phyloP scores from a whole-genome alignment of 2,888 invertebrate species.

The Drymonia ruficornis region DNA sequence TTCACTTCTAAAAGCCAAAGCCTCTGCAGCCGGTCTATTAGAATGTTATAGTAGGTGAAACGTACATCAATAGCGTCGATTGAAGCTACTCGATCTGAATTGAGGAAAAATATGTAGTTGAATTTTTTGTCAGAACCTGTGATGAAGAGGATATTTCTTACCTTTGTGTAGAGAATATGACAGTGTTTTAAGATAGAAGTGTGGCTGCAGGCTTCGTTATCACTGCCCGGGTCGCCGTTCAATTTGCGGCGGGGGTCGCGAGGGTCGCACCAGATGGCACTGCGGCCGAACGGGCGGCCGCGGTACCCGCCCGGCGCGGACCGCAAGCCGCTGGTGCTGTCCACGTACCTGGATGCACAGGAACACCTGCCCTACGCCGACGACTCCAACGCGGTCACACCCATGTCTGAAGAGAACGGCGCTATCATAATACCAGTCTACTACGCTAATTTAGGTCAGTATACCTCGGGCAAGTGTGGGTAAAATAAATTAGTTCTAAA shows the following conservation, averaged over 20 bases:
- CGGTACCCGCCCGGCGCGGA: conserved; percentile 94
- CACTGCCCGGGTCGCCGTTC: conserved; percentile 98
- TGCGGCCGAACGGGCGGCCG: conserved; percentile 91
- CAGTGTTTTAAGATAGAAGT: conserved; percentile 42
- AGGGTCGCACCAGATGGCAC: conserved; percentile 96
- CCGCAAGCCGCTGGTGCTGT: conserved; percentile 96
- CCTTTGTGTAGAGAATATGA: conserved; percentile 18
- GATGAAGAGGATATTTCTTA: conserved; percentile 1
- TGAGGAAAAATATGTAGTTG: conserved; percentile 68
- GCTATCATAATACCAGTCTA: conserved; percentile 97
- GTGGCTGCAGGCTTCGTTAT: conserved; percentile 93
- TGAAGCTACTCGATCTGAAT: conserved; percentile 69
- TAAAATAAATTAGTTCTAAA: neutral
- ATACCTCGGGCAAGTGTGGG: no score
- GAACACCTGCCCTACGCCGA: conserved; percentile 98
- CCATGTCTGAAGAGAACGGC: conserved; percentile 98
- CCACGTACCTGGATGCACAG: conserved; percentile 96
- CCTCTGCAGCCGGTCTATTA: conserved; percentile 72
- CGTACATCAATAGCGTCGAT: conserved; percentile 29
- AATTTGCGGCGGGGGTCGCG: conserved; percentile 95
- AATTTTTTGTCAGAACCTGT: conserved; percentile 9
- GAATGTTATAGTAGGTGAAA: conserved; percentile 29
- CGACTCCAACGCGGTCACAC: conserved; percentile 98
- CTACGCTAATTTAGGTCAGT: conserved; percentile 91
- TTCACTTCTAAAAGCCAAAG: conserved; percentile 58